Evolutionary conservation across 2,888 invertebrate species (phyloP), one percentile per base, ranked within the genome.

Genomic region (Venusia cambrica): DNA sequence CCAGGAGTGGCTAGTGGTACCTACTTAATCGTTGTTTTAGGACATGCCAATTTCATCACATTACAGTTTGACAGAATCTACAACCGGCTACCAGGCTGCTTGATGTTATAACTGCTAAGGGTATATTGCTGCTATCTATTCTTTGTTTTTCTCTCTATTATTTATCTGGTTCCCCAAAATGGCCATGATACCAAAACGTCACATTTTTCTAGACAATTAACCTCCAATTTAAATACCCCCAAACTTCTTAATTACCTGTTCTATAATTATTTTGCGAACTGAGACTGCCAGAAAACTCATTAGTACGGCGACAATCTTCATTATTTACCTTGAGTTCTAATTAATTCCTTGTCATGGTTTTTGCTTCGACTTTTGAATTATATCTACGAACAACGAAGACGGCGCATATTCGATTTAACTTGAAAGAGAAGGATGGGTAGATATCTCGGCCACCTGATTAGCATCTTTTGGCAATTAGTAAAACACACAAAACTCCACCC

Each of bases 381-480:
- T 76, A 75, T 75, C 78, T 74, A n/a, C 67, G 61, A 63, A n/a
- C n/a, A 61, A 63, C 33, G 30, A 67, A 62, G 73, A 77, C 30
- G 47, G 62, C 34, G 21, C 13, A 70, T 66, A 29, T 6, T 8
- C 20, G 15, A 26, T 20, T 6, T 6, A 7, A 4, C 17, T 19
- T 3, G 65, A 22, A 13, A 31, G 64, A 81, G 35, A 3, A 54
- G 45, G 80, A 77, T 12, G 48, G 66, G 36, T 53, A 51, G 61
- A 67, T 45, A 62, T 79, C 73, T 76, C 72, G 53, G 59, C 62
- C 63, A 80, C 72, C 84, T 81, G 87, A 88, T 88, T 88, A 87
- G 79, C 88, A 89, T 89, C 88, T 88, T 88, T 88, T 87, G 73
- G 87, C 87, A 88, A 89, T 89, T 88, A 89, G 89, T 88, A 88